phyloP scores from a whole-genome alignment of 2,888 invertebrate genomes.

The Dasypolia templi region DNA sequence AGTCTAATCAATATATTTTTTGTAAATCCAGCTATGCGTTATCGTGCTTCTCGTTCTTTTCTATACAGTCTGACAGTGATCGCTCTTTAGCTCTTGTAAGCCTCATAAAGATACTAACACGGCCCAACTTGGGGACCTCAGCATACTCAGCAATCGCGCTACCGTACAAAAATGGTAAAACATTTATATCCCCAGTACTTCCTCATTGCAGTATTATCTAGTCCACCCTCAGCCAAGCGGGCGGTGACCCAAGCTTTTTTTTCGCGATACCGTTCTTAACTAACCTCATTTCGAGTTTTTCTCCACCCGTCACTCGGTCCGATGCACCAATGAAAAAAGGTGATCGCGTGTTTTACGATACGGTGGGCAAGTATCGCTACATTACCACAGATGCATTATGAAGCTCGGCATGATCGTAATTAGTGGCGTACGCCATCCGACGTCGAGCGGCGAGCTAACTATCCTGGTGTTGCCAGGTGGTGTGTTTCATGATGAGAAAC shows the following conservation, averaged over 20 bases:
- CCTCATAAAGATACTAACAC: not conserved
- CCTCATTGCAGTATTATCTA: constrained; percentile 18
- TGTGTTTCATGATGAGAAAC: constrained; percentile 39
- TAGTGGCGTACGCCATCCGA: constrained; percentile 61
- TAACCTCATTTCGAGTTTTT: constrained; percentile 84
- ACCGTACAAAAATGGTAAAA: not conserved
- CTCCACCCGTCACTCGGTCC: constrained; percentile 78
- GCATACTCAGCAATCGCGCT: not conserved
- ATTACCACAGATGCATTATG: constrained; percentile 80
- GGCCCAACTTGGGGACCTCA: not conserved
- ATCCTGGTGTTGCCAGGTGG: constrained; percentile 56
- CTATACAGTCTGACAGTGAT: no score
- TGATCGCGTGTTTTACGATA: constrained; percentile 81
- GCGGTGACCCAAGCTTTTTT: constrained; percentile 73
- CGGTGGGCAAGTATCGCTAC: constrained; percentile 71
- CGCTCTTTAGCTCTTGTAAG: no score
- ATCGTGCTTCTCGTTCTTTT: no score
- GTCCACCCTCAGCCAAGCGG: constrained; percentile 62
- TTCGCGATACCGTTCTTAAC: constrained; percentile 74
- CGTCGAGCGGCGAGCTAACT: constrained; percentile 45
- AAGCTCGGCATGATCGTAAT: constrained; percentile 70
- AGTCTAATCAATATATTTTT: no score
- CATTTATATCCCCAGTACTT: constrained; percentile 4
- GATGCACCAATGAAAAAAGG: constrained; percentile 81
- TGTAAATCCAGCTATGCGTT: no score